Conservation (phyloP, 2,888 invertebrate species). For the Drosophila mulleri region DNA sequence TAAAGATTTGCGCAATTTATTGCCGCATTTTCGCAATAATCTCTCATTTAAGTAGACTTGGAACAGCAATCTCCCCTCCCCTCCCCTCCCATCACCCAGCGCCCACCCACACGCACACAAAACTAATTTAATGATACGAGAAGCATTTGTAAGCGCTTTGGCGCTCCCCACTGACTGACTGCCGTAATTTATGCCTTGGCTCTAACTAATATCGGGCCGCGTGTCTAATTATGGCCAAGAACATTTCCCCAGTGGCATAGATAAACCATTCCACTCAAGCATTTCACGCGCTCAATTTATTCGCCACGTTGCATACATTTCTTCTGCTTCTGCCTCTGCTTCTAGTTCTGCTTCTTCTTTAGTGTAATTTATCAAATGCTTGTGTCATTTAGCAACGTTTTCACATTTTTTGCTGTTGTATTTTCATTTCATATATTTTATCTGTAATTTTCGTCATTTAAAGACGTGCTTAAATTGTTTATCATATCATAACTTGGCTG, state of each 20-base stretch:
- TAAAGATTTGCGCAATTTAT: slow-evolving; percentile 75
- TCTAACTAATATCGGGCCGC: slow-evolving; percentile 60
- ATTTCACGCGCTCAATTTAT: slow-evolving; percentile 36
- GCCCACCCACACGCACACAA: slow-evolving; percentile 20
- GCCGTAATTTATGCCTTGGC: slow-evolving; percentile 51
- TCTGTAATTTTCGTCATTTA: slow-evolving; percentile 51
- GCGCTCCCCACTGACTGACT: slow-evolving; percentile 44
- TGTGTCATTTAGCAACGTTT: slow-evolving; percentile 65
- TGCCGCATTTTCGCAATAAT: slow-evolving; percentile 67
- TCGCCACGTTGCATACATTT: not conserved
- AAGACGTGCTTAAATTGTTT: slow-evolving; percentile 51
- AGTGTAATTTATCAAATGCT: slow-evolving; percentile 72
- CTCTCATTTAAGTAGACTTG: slow-evolving; percentile 67
- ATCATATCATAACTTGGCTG: slow-evolving; percentile 36
- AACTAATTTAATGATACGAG: slow-evolving; percentile 77
- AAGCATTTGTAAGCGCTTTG: slow-evolving; percentile 20
- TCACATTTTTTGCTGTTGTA: slow-evolving; percentile 36
- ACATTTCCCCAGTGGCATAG: slow-evolving; percentile 44
- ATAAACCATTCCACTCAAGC: slow-evolving; percentile 42
- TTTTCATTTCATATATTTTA: slow-evolving; percentile 54
- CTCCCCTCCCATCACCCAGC: no score
- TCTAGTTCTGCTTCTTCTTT: not conserved
- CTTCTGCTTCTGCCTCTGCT: not conserved
- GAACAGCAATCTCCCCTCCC: not conserved
- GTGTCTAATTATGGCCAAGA: slow-evolving; percentile 70